A percentile compares a stretch with the other conserved stretches of the same genome.
These are phyloP conservation scores for Nephila pilipes DNA, from an alignment of 1,140 invertebrate genomes.

Conservation along the genomic window DNA sequence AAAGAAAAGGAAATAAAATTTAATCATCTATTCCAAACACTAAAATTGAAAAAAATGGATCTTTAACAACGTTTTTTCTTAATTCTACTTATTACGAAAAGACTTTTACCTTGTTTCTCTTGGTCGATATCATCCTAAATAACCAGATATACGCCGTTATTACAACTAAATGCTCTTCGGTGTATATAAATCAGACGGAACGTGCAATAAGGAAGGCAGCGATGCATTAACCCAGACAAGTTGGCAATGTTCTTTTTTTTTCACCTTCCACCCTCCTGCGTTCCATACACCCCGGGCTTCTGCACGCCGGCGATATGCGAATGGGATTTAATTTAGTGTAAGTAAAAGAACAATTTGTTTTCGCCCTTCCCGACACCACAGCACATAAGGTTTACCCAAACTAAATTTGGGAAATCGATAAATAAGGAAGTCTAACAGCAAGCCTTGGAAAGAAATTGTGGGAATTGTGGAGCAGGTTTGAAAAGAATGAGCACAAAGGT, in stretches of 20 bases:
- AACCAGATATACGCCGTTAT: conserved; percentile 3
- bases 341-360: conserved; percentile 48
- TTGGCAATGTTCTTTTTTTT: neutral
- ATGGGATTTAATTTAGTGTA: conserved; percentile 43
- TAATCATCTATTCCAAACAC: no score
- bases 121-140: neutral
- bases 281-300: neutral
- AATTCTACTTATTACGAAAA: no score
- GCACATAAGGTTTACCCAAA: neutral
- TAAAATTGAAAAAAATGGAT: no score
- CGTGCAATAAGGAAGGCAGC: neutral
- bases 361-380: neutral
- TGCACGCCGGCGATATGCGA: conserved; percentile 23
- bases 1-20: no score
- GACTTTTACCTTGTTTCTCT: no score
- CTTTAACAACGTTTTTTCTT: no score
- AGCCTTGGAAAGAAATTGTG: neutral
- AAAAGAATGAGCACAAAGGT: neutral
- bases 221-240: neutral
- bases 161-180: conserved; percentile 9
- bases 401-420: conserved; percentile 10
- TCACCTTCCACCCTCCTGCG: neutral
- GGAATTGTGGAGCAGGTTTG: neutral
- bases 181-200: conserved; percentile 10
- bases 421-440: neutral